Percentiles rank a stretch among this genome's conserved stretches.
Conservation (phyloP, 2,113 vertebrate genomes). For the Chascanopsetta lugubris region DNA sequence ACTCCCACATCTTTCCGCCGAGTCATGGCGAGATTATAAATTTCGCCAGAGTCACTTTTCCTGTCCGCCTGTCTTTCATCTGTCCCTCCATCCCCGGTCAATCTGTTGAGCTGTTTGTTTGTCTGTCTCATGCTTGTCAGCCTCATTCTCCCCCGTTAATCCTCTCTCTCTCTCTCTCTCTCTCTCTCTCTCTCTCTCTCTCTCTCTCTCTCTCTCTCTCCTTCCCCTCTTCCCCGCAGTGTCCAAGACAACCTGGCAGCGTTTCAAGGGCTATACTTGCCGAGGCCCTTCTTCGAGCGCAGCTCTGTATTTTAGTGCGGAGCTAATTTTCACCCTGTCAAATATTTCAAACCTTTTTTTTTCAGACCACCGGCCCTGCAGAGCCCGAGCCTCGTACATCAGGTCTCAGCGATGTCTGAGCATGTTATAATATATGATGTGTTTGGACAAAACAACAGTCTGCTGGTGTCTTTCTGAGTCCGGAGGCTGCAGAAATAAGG, state of each 20-base stretch:
- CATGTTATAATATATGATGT: slow-evolving; percentile 28
- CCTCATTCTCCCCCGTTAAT: slow-evolving; percentile 50
- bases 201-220: not conserved
- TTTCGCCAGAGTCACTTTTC: slow-evolving; percentile 53
- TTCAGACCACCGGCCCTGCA: slow-evolving; percentile 3
- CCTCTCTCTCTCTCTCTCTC: slow-evolving; percentile 20
- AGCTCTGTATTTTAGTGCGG: slow-evolving; percentile 27
- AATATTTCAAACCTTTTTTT: slow-evolving; percentile 45
- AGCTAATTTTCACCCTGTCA: slow-evolving; percentile 47
- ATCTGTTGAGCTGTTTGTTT: slow-evolving; percentile 69
- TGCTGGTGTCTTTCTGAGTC: slow-evolving; percentile 2
- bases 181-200: not conserved
- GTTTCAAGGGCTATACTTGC: slow-evolving; percentile 8
- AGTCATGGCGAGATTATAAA: slow-evolving; percentile 34
- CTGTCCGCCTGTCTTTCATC: slow-evolving; percentile 35
- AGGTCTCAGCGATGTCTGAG: slow-evolving; percentile 24
- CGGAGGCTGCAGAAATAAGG: not conserved
- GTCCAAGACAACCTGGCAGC: slow-evolving; percentile 24
- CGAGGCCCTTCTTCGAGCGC: slow-evolving; percentile 14
- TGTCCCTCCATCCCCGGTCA: slow-evolving; percentile 58
- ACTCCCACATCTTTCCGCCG: not conserved
- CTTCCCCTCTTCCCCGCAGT: slow-evolving; percentile 3
- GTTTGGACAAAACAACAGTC: slow-evolving; percentile 22
- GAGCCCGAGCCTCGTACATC: slow-evolving; percentile 40
- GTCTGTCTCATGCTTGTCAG: slow-evolving; percentile 51